Conservation (phyloP, 1,140 invertebrate genomes). For the Portunus trituberculatus region DNA sequence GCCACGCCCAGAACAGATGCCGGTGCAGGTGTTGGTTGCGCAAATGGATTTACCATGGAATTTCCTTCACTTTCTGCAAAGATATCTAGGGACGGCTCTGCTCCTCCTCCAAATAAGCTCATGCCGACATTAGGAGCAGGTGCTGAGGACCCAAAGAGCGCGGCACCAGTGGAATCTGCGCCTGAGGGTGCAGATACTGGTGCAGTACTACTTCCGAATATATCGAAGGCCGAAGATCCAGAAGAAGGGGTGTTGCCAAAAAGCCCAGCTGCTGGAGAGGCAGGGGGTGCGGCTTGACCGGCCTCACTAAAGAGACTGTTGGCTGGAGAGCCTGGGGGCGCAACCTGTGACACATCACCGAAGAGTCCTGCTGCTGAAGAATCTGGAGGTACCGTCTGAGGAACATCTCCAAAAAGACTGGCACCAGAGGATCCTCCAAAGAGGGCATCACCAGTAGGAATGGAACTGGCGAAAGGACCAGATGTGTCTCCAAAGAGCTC, state of each 20-base stretch:
- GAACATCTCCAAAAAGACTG: slow-evolving; percentile 62
- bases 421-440: slow-evolving; percentile 54
- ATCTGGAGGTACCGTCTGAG: slow-evolving; percentile 46
- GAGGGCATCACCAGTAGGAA: slow-evolving; percentile 55
- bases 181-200: slow-evolving; percentile 68
- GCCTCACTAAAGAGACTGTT: slow-evolving; percentile 61
- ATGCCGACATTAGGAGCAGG: slow-evolving; percentile 77
- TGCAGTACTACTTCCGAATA: slow-evolving; percentile 68
- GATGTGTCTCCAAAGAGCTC: slow-evolving; percentile 66
- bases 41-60: slow-evolving; percentile 79
- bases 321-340: slow-evolving; percentile 74
- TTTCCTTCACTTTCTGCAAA: slow-evolving; percentile 77
- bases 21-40: slow-evolving; percentile 78
- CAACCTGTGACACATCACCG: slow-evolving; percentile 54
- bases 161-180: slow-evolving; percentile 75
- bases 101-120: slow-evolving; percentile 75
- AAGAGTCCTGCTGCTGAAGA: slow-evolving; percentile 58
- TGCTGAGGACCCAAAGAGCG: slow-evolving; percentile 69
- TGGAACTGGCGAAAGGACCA: slow-evolving; percentile 41
- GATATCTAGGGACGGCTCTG: slow-evolving; percentile 74
- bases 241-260: slow-evolving; percentile 61
- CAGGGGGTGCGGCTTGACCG: slow-evolving; percentile 63
- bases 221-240: slow-evolving; percentile 62
- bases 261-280: slow-evolving; percentile 66
- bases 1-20: slow-evolving; percentile 34